Conservation (phyloP, 2,888 invertebrate species). For the Graphium colonna region DNA sequence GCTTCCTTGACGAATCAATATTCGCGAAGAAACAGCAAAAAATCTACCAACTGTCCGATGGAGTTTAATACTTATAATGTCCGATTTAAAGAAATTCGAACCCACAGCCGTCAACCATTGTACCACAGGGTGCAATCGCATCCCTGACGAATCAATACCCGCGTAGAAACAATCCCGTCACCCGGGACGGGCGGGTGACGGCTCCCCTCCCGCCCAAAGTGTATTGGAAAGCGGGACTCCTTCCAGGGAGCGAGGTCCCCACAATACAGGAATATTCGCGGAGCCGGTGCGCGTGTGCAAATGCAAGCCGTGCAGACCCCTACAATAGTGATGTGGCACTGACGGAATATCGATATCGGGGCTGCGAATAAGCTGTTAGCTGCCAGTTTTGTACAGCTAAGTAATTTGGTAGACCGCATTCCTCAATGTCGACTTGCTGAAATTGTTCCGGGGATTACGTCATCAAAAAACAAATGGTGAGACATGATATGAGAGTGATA, state of each 20-base stretch:
- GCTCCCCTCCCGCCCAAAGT: not conserved
- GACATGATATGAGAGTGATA: no score
- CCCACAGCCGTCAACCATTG: not conserved
- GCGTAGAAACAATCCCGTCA: not conserved
- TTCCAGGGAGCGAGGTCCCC: not conserved
- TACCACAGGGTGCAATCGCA: not conserved
- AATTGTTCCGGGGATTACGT: no score
- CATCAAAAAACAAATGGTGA: not conserved
- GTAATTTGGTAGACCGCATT: no score
- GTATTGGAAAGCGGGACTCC: constrained; percentile 1
- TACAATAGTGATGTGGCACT: constrained; percentile 21
- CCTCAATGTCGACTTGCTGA: no score
- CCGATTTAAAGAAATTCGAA: no score
- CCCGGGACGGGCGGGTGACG: not conserved
- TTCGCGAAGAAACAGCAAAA: no score
- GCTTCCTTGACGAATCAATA: no score
- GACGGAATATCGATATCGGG: not conserved
- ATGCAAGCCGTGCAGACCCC: constrained; percentile 21
- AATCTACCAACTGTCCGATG: no score
- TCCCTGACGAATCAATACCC: not conserved
- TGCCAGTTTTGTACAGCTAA: no score
- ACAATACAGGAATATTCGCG: not conserved
- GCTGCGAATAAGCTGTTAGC: no score
- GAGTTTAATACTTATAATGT: no score
- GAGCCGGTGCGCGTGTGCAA: constrained; percentile 7